Evolutionary conservation across 2,113 vertebrate species (phyloP).

Genomic region (Neofelis nebulosa): DNA sequence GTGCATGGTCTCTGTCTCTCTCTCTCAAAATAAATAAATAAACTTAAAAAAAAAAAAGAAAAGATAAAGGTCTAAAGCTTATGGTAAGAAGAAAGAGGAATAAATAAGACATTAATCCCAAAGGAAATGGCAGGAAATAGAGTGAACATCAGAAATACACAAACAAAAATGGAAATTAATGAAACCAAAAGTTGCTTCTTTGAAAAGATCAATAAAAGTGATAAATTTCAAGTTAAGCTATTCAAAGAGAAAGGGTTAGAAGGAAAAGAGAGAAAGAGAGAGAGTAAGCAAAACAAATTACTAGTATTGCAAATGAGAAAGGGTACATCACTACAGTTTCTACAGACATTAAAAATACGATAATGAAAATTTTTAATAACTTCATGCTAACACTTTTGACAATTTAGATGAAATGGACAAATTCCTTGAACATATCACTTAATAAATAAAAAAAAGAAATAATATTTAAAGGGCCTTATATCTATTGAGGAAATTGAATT

Average conservation of each 20-base stretch:
- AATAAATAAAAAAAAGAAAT: constrained; percentile 19
- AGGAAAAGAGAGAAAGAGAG: background rate
- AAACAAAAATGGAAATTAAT: background rate
- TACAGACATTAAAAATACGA: background rate
- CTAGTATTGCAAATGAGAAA: background rate
- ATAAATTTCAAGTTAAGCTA: background rate
- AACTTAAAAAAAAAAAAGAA: background rate
- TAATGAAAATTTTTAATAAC: background rate
- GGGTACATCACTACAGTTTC: background rate
- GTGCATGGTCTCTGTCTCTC: no score
- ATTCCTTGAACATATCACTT: background rate
- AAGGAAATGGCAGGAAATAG: background rate
- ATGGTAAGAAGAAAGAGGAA: background rate
- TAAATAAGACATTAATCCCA: background rate
- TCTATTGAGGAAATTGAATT: background rate
- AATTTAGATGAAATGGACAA: constrained; percentile 15
- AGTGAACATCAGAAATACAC: background rate
- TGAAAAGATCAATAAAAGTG: background rate
- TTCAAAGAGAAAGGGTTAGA: background rate
- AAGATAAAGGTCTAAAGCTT: background rate
- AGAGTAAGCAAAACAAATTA: background rate
- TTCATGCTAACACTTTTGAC: background rate
- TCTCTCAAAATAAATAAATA: no score
- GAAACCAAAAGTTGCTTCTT: background rate
- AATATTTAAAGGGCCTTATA: background rate